phyloP scores from a whole-genome alignment of 1,140 invertebrate species.

The Drosophila asahinai region DNA sequence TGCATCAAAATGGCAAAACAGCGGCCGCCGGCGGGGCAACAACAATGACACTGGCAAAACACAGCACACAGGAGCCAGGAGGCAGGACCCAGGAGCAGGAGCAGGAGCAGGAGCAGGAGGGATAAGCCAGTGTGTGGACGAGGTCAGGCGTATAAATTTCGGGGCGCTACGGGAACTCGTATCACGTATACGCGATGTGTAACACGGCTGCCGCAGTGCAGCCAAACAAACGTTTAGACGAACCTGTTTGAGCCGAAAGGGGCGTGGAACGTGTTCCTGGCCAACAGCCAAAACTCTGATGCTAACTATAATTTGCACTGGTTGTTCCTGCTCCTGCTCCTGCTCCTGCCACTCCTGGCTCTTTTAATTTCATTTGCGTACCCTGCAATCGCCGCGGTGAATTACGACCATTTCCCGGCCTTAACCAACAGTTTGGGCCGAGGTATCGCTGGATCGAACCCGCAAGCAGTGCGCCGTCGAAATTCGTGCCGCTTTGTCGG shows the following conservation, averaged over 20 bases:
- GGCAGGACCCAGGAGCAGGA: neutral
- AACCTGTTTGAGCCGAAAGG: constrained; percentile 2
- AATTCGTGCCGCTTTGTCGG: constrained; percentile 46
- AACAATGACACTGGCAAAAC: constrained; percentile 21
- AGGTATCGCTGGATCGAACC: constrained; percentile 9
- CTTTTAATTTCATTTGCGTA: constrained; percentile 53
- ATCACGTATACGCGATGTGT: constrained; percentile 61
- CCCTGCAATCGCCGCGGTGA: constrained; percentile 14
- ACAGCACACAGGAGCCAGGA: neutral
- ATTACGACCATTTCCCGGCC: neutral
- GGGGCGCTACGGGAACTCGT: constrained; percentile 41
- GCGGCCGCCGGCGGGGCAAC: constrained; percentile 2
- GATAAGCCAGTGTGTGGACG: constrained; percentile 5
- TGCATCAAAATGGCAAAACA: constrained; percentile 30
- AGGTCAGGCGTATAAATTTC: constrained; percentile 48
- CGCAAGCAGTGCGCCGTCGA: too few relatives aligned
- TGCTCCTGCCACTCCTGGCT: constrained; percentile 8
- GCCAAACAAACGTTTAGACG: constrained; percentile 55
- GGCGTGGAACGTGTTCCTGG: constrained; percentile 13
- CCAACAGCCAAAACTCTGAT: constrained; percentile 46
- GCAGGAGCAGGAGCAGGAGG: neutral
- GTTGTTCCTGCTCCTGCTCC: constrained; percentile 15
- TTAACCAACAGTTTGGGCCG: neutral
- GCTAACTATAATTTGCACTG: constrained; percentile 59
- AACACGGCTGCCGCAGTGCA: constrained; percentile 53